These are phyloP conservation scores for Pseudomugil tenellus DNA, from an alignment of 2,797 vertebrate species.

Conservation along the genomic window DNA sequence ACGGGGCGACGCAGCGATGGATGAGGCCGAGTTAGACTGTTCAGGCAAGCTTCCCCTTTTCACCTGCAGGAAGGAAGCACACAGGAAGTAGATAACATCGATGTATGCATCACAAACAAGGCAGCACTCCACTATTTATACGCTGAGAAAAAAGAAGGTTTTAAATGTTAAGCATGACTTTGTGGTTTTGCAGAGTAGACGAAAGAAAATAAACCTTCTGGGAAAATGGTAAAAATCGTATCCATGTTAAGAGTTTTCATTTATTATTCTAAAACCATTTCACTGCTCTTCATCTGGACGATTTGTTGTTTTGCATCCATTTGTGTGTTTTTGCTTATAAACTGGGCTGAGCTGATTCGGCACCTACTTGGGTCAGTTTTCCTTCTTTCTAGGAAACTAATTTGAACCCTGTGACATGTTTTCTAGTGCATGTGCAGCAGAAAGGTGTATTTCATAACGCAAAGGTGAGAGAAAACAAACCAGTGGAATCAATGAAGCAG, in stretches of 20 bases:
- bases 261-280: not conserved
- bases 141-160: not conserved
- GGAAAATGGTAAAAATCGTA: too few species aligned
- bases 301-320: not conserved
- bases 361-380: not conserved
- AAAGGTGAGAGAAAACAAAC: not conserved
- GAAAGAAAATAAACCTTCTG: too few species aligned
- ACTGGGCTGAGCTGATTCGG: not conserved
- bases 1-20: conserved; percentile 18
- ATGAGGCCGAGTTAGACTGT: conserved; percentile 29
- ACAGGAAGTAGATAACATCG: conserved; percentile 26
- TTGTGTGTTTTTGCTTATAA: not conserved
- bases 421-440: not conserved
- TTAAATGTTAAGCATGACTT: not conserved
- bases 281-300: not conserved
- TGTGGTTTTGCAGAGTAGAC: too few species aligned
- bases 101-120: not conserved
- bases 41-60: conserved; percentile 77
- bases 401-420: not conserved
- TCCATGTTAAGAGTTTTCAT: too few species aligned
- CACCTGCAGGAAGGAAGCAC: conserved; percentile 40
- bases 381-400: not conserved
- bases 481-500: not conserved
- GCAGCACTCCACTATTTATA: conserved; percentile 3
- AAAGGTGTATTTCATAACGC: not conserved